Evolutionary conservation across 1,140 invertebrate genomes (phyloP), one percentile per base, ranked within the genome.

Genomic region (Sweltsa coloradensis): DNA sequence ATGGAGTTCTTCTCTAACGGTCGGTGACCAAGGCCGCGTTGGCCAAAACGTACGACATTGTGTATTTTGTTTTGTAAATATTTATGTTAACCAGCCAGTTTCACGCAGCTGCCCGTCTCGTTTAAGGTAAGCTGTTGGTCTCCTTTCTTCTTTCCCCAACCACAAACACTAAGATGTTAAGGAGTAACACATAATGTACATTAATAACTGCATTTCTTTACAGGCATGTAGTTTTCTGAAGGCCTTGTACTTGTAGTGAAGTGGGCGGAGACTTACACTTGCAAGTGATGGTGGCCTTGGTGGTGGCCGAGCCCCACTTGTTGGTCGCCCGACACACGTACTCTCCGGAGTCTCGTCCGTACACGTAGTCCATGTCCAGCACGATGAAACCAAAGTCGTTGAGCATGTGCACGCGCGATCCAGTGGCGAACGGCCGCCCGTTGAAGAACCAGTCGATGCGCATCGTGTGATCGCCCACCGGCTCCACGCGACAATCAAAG

Each of bases 371-470:
- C 53, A 93, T 78, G 56, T 92, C 88, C 43, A 93, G 64, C 1
- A 86, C 83, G 54, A 92, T 85, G 46, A 89, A 91, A n/a, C 89
- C 89, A 63, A 93, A 93, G 57, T 96, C 91, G 62, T 93, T 89
- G 16, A 91, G 74, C 64, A 86, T 87, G 60, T 91, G 88, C 3
- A 95, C 86, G 50, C 92, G 71, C 11, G 87, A 90, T 13, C 89
- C 87, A 21, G 85, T 91, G 0, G 81, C 84, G 57, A 95, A 83
- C 23, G 89, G 87, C 55, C 79, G 75, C 14, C 90, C 90, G 65
- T 95, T 92, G 53, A 86, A 81, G 76, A 85, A 93, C 91, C 92
- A 96, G 63, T 95, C 89, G 52, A 94, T 89, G 29, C 84, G 74
- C 84, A 92, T 89, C 1, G 81, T 79, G 6, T 87, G 72, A 67